Evolutionary conservation across 2,113 vertebrate genomes (phyloP).

Genomic region (Fukomys damarensis): DNA sequence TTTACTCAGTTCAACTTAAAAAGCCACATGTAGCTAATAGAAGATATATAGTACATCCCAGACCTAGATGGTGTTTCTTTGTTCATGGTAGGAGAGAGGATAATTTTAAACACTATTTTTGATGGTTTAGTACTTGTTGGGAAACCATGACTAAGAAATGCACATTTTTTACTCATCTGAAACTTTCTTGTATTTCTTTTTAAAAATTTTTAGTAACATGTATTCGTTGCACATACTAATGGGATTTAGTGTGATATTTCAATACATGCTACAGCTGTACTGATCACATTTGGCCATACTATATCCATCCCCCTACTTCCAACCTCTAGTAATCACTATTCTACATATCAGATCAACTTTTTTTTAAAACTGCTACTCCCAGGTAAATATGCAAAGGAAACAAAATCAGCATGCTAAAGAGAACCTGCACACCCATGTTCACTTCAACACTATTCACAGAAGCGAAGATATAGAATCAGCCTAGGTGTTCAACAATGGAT

Average conservation of each 20-base stretch:
- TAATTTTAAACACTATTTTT: background rate
- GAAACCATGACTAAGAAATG: background rate
- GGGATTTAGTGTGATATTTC: background rate
- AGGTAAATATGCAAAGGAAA: background rate
- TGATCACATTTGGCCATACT: background rate
- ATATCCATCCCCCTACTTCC: background rate
- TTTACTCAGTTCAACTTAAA: constrained; percentile 25
- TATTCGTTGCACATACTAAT: background rate
- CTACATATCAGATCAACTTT: background rate
- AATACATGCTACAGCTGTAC: background rate
- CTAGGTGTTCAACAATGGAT: background rate
- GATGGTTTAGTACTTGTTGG: background rate
- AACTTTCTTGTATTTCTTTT: background rate
- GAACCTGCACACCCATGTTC: background rate
- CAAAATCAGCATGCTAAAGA: background rate
- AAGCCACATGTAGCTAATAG: background rate
- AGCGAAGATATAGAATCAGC: background rate
- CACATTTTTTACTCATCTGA: background rate
- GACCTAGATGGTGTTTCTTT: background rate
- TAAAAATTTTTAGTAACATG: background rate
- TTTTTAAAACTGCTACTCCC: background rate
- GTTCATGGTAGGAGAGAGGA: background rate
- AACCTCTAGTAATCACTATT: background rate
- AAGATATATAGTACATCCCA: background rate
- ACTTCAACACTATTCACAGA: too few species aligned